Base-by-base conservation (phyloP, 2,888 invertebrate species). In the Macrostomum cliftonense region DNA sequence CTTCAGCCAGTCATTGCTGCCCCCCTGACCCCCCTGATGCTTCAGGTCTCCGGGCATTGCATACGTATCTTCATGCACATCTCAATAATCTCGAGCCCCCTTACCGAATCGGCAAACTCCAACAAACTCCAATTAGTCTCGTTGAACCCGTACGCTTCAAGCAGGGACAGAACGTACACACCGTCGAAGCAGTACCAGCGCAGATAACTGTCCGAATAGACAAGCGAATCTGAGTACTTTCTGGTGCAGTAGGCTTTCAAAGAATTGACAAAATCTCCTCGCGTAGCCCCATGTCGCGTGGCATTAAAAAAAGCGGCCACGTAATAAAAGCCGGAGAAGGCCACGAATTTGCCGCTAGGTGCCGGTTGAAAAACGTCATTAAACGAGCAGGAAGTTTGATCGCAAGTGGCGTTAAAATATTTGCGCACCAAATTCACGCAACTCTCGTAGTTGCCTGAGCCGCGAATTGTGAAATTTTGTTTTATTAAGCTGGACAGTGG, bases 321-420 rank as follows among this genome's bases (percentile, higher is more conserved):
- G 53, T 68, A 70, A 52, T 62, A 68, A 56, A 65, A 73, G n/a
- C 63, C 63, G n/a, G 73, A 70, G 57, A 73, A 70, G 4, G 71
- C 73, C 28, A 28, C 28, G 9, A 28, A 28, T 9, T 43, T 28
- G 28, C 28, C 9, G 9, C 5, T 9, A 9, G 28, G 28, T 9
- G 28, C 28, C 28, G 28, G 28, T 28, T 28, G 28, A 9, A 28
- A 28, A 28, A 28, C 28, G 28, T 9, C 28, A 28, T 28, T 28
- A 28, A 28, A 28, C 28, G 28, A 28, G 28, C 28, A 28, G 2
- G 17, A 4, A 12, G 2, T 19, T 11, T 45, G 40, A 28, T 36
- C 37, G 28, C 45, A 45, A 38, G 4, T 45, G 13, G 39, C 37
- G n/a, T 45, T 45, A 28, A 45, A 45, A 28, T 43, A 39, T 37